Evolutionary conservation across 2,113 vertebrate genomes (phyloP), one percentile per base, ranked within the genome.

Genomic region (Pristiophorus japonicus): DNA sequence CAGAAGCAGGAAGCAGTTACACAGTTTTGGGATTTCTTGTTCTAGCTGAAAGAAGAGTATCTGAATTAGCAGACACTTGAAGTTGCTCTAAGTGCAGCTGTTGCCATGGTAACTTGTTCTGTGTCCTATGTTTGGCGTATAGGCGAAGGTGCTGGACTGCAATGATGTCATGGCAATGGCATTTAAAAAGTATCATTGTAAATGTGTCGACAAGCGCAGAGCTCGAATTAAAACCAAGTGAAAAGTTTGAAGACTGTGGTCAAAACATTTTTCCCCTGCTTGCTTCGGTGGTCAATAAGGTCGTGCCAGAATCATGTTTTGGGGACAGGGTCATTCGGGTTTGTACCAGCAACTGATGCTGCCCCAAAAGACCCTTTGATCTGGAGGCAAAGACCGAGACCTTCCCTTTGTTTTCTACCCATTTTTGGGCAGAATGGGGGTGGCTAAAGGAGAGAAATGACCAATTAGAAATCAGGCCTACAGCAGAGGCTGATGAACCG

Each of bases 31-130:
- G 85, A 88, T 30, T 51, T n/a, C 38, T 63, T 91, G 59, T 62
- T 92, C 88, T 8, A 3, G 62, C 34, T 63, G 38, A 92, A 63
- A 92, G 59, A 81, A 81, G 78, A 38, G 78, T 42, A 81, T 81
- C 88, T 63, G 88, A 92, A 22, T 22, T 6, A 38, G 59, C 88
- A 92, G 88, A 65, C 59, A 63, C 59, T 63, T 63, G 59, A 92
- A 92, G 88, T 38, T 92, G 88, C 59, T 63, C 59, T 63, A 63
- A 92, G 88, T 92, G 88, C 59, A 92, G 59, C 34, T 38, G 88
- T 92, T 92, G 88, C 62, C 88, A 92, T 63, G 59, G 88, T 38
- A 65, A 65, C 88, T 10, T 65, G 88, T 5, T 34, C 55, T 63
- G 88, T 38, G n/a, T 59, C 45, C 47, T 30, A 18, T 63, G 34